Evolutionary conservation across 2,888 invertebrate genomes (phyloP).

Genomic region (Luperina testacea): DNA sequence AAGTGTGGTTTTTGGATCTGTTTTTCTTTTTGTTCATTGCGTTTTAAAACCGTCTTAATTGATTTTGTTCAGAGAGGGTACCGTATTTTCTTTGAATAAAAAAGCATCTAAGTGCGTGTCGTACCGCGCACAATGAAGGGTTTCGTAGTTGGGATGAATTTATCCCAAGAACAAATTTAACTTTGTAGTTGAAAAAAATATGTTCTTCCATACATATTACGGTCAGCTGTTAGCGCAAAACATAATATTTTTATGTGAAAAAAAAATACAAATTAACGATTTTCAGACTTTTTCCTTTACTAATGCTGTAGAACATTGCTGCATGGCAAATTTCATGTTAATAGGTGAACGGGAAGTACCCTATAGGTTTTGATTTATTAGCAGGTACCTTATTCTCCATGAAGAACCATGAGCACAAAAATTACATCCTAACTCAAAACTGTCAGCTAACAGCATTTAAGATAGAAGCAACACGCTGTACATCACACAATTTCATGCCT

Average conservation of each 20-base stretch:
- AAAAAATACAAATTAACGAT: too few species aligned
- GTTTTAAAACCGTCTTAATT: background rate
- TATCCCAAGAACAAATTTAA: background rate
- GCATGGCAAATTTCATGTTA: background rate
- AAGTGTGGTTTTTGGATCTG: background rate
- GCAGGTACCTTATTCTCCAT: too few species aligned
- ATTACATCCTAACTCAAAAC: background rate
- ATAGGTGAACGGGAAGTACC: background rate
- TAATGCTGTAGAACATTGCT: background rate
- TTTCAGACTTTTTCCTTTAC: too few species aligned
- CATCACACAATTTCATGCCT: slow-evolving; percentile 56
- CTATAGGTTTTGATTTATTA: too few species aligned
- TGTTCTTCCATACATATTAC: too few species aligned
- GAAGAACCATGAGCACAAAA: background rate
- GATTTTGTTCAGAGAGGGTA: background rate
- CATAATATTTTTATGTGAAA: background rate
- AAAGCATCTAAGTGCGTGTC: too few species aligned
- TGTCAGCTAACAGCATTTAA: background rate
- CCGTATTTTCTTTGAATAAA: background rate
- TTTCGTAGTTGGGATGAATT: too few species aligned
- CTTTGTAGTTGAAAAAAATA: too few species aligned
- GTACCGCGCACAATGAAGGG: too few species aligned
- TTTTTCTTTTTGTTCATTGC: background rate
- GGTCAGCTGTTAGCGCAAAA: too few species aligned
- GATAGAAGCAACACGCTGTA: slow-evolving; percentile 47